Evolutionary conservation across 2,797 vertebrate species (phyloP), one percentile per base, ranked within the genome.

Genomic region (Hylomyscus alleni): DNA sequence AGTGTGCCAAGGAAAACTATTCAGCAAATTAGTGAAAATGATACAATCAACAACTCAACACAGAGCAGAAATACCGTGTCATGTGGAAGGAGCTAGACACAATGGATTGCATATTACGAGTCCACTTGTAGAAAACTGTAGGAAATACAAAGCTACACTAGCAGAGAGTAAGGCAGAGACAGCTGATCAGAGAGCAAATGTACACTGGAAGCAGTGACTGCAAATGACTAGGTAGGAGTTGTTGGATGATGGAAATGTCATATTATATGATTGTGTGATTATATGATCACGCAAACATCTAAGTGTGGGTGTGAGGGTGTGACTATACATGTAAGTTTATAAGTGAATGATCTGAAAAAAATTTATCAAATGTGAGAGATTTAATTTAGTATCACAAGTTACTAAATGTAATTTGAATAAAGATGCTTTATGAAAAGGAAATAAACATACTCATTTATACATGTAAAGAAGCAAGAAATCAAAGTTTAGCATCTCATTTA

Each of bases 401-500:
- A 37, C n/a, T 37, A 72, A 72, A 37, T 72, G 34, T 69, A n/a
- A 54, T 15, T 52, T 60, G 29, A 83, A 67, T 5, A 58, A 75
- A 67, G 14, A 56, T n/a, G 1, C 8, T 78, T 83, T 31, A 1
- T 75, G 73, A 88, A 84, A 47, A 54, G 22, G 75, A 91, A 95
- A 89, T 60, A 85, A 76, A 34, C 29, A n/a, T 14, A 65, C 73
- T 40, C 20, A 62, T 11, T 65, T 29, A 62, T 73, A 65, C 7
- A n/a, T 78, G 11, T 44, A 87, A 50, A 77, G 89, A 93, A 65
- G 24, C 40, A 65, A 77, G 34, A 78, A 78, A 50, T 83, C 13
- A 82, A 82, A 76, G 24, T 9, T 92, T 87, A 72, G 94, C 77
- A 65, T 69, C 0, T 67, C 44, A 82, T 72, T 75, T 87, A 91